A percentile compares a stretch with the other conserved stretches of the same genome.
phyloP scores from a whole-genome alignment of 2,113 vertebrate genomes.

The Lampris megalopsis region DNA sequence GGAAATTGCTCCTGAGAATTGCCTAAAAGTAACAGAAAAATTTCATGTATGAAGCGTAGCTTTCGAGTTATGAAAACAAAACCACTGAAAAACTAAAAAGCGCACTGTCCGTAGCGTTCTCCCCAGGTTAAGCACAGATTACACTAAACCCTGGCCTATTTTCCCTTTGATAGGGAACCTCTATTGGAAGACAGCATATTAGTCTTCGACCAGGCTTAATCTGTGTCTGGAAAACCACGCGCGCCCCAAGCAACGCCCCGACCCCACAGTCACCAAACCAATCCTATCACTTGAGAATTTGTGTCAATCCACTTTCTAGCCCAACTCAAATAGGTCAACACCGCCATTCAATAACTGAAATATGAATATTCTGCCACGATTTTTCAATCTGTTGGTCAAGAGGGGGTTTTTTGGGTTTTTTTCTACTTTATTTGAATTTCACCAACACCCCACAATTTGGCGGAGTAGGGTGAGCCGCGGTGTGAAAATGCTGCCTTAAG shows the following conservation, averaged over 20 bases:
- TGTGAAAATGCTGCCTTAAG: not conserved
- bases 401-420: not conserved
- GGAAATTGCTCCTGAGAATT: not conserved
- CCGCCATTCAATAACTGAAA: not conserved
- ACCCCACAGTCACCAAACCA: not conserved
- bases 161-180: slow-evolving; percentile 40
- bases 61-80: slow-evolving; percentile 22
- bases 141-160: slow-evolving; percentile 66
- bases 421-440: not conserved
- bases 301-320: slow-evolving; percentile 24
- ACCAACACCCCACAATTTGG: slow-evolving; percentile 1
- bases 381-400: slow-evolving; percentile 3
- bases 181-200: slow-evolving; percentile 54
- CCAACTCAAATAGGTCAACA: slow-evolving; percentile 5
- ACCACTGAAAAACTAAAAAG: slow-evolving; percentile 26
- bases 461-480: too few species aligned
- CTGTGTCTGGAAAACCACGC: slow-evolving; percentile 61
- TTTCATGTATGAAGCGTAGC: not conserved
- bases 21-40: not conserved
- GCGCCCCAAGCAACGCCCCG: not conserved
- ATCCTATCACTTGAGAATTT: slow-evolving; percentile 16
- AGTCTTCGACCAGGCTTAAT: slow-evolving; percentile 64
- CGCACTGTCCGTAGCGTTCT: slow-evolving; percentile 23
- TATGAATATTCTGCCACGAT: not conserved
- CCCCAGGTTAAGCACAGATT: slow-evolving; percentile 65